Base-by-base conservation (phyloP, 2,113 vertebrate genomes). In the Trichomycterus rosablanca region DNA sequence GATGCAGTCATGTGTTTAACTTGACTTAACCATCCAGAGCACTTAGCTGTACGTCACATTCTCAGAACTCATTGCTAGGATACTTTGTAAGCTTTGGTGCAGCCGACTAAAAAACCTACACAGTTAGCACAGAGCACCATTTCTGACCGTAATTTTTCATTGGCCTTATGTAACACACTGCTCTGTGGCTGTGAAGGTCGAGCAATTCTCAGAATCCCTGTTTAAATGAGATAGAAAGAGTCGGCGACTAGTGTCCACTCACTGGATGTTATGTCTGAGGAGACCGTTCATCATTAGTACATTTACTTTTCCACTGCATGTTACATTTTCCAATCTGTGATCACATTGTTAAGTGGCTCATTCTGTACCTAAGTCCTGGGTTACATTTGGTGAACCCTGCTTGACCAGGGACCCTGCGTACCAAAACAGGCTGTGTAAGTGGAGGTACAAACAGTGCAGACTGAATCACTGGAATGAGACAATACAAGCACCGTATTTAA, bases 141-240 rank as follows among this genome's bases (percentile, higher is more conserved):
- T 40, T 55, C 51, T 56, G 72, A 60, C 70, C 73, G 75, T 79
- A 80, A 80, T 81, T 79, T 71, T 56, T 53, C 45, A 18, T 3
- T 15, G 15, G 15, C 30, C 73, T 76, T 72, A 74, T 2, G 19
- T 79, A 78, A 79, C 72, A 12, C 67, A n/a, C 37, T 14, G 15
- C 9, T 35, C 51, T 75, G 35, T 56, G 45, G 63, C 34, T 62
- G 56, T 49, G n/a, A 43, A 56, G 59, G 15, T 64, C 30, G 7
- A 15, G 16, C 20, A 14, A 12, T 37, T 55, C 53, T 56, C 23
- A 46, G 44, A 37, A 61, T n/a, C n/a, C n/a, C n/a, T 14, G 14
- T n/a, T 8, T 3, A 2, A n/a, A 8, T n/a, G 37, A 40, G 23
- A 51, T 22, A 60, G 56, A 7, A 35, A 22, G 24, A 45, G 40